Evolutionary conservation across 2,888 invertebrate genomes (phyloP).

Genomic region (Arctia plantaginis): DNA sequence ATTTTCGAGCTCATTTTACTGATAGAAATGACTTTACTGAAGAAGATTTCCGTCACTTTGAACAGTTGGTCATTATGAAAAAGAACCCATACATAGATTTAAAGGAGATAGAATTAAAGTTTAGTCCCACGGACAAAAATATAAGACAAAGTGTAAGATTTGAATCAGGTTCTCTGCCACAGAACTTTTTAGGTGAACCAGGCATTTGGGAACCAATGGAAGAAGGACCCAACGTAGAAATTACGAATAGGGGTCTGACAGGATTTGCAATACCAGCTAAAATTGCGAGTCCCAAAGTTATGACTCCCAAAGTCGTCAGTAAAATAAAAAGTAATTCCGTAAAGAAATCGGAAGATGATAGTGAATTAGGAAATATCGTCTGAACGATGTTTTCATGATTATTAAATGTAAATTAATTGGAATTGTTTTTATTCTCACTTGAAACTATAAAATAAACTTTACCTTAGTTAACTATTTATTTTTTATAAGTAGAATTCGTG

Average conservation of each 20-base stretch:
- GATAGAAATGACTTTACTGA: conserved; percentile 61
- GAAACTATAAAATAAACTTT: background rate
- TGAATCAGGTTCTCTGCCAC: conserved; percentile 42
- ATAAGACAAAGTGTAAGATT: conserved; percentile 63
- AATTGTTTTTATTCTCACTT: background rate
- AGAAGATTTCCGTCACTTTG: conserved; percentile 73
- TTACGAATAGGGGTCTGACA: conserved; percentile 75
- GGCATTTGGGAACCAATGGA: conserved; percentile 67
- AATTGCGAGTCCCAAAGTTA: conserved; percentile 49
- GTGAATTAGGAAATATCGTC: background rate
- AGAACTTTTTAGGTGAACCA: conserved; percentile 60
- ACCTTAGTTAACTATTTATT: background rate
- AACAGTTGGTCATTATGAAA: conserved; percentile 79
- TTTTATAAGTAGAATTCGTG: no score
- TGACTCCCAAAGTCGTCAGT: conserved; percentile 21
- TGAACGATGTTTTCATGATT: background rate
- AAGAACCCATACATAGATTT: conserved; percentile 80
- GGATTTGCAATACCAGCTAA: conserved; percentile 76
- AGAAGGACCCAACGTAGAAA: conserved; percentile 73
- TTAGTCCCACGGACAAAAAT: conserved; percentile 64
- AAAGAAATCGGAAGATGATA: conserved; percentile 1
- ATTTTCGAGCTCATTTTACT: conserved; percentile 46
- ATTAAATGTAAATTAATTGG: background rate
- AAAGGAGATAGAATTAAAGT: conserved; percentile 72
- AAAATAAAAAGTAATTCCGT: conserved; percentile 8